A percentile compares a stretch with the other conserved stretches of the same genome.
These are phyloP conservation scores for Leucoma salicis DNA, from an alignment of 2,888 invertebrate species.

Conservation along the genomic window DNA sequence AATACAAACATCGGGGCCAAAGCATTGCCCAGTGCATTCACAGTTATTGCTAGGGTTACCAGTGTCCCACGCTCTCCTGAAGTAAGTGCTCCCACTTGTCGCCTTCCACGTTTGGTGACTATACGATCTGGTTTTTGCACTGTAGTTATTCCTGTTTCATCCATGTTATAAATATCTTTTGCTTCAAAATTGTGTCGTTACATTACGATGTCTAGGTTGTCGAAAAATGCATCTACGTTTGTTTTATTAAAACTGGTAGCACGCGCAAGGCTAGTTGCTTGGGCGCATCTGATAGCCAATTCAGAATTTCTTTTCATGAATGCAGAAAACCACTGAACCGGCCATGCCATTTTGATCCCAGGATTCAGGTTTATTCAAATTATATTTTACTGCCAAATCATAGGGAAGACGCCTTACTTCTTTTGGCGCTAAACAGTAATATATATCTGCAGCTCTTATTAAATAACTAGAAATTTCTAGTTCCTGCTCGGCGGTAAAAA, in stretches of 20 bases:
- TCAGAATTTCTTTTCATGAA: slow-evolving; percentile 7
- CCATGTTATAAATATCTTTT: background rate
- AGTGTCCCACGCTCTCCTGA: slow-evolving; percentile 47
- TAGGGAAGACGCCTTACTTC: background rate
- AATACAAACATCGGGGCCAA: slow-evolving; percentile 40
- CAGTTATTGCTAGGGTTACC: slow-evolving; percentile 41
- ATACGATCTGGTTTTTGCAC: background rate
- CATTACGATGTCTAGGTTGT: no score
- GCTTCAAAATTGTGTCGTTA: no score
- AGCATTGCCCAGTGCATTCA: slow-evolving; percentile 36
- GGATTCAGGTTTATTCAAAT: slow-evolving; percentile 7
- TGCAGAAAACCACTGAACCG: slow-evolving; percentile 11
- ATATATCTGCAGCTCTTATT: slow-evolving; percentile 19
- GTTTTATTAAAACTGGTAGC: no score
- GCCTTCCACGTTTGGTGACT: background rate
- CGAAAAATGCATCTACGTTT: no score
- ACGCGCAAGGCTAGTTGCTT: slow-evolving; percentile 5
- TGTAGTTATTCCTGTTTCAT: background rate
- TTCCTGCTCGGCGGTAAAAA: background rate
- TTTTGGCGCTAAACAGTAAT: slow-evolving; percentile 9
- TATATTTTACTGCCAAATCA: slow-evolving; percentile 12
- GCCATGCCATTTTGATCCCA: slow-evolving; percentile 11
- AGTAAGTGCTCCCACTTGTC: slow-evolving; percentile 43
- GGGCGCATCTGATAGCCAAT: slow-evolving; percentile 8
- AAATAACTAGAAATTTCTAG: slow-evolving; percentile 7